Base-by-base conservation (phyloP, 2,888 invertebrate genomes). In the Platerodrilus igneus region DNA sequence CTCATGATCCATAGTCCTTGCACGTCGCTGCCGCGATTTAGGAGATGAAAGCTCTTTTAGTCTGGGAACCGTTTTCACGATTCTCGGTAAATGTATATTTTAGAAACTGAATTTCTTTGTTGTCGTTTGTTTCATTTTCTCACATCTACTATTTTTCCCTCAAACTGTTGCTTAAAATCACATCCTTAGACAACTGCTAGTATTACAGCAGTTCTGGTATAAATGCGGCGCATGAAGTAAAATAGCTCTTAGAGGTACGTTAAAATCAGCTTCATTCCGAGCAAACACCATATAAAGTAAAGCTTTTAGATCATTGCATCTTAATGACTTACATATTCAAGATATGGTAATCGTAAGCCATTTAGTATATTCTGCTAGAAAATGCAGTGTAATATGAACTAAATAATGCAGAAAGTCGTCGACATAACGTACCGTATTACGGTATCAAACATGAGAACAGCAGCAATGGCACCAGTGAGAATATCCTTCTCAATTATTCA, bases 401-500 rank as follows among this genome's bases (percentile, higher is more conserved):
- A 51, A 61, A 61, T 61, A 59, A 58, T 59, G 48, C 36, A 61
- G 43, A 41, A 40, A 41, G 43, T 37, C 47, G 48, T 37, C 45
- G 46, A 39, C 48, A 48, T 49, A 50, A 48, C 51, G 53, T 48
- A 51, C 34, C 30, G 48, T 45, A 52, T 52, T 49, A 52, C 39
- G 37, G 48, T 45, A 45, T 50, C 50, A 50, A 50, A 50, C 50
- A 46, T 51, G 49, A 43, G 51, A 50, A 44, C 47, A 47, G 48
- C 45, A 53, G 46, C 48, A 61, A 64, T 63, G 59, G 62, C 62
- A 65, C 66, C 65, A 63, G 61, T 52, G 66, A 67, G 66, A 59
- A 64, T 64, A 64, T 56, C 53, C 57, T 50, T 36, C 48, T 67
- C 56, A 65, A 66, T 66, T 61, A 67, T 67, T 63, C 58, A 67